phyloP scores from a whole-genome alignment of 2,797 vertebrate species.

The Gadopsis marmoratus region DNA sequence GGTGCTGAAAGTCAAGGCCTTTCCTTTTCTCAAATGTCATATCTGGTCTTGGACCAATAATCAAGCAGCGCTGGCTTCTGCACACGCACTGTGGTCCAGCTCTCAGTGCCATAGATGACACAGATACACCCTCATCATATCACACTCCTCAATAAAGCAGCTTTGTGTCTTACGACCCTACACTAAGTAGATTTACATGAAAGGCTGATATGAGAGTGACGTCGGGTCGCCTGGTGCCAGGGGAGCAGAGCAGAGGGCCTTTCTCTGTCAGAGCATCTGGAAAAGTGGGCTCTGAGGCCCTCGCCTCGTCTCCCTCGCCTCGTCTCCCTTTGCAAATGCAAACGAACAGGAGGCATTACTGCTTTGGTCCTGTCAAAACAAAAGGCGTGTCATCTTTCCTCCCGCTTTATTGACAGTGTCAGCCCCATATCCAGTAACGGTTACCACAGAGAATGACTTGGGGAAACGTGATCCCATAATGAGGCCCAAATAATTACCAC shows the following conservation, averaged over 20 bases:
- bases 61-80: conserved; percentile 32
- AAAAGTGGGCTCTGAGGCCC: conserved; percentile 64
- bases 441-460: conserved; percentile 75
- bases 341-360: conserved; percentile 74
- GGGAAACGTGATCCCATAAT: conserved; percentile 83
- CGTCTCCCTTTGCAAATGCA: conserved; percentile 68
- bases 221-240: conserved; percentile 34
- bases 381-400: conserved; percentile 80
- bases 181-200: conserved; percentile 56
- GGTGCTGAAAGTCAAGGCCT: conserved; percentile 8
- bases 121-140: conserved; percentile 51
- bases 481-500: conserved; percentile 82
- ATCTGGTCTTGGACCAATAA: conserved; percentile 47
- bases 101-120: conserved; percentile 56
- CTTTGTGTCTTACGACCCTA: conserved; percentile 43
- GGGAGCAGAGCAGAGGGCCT: conserved; percentile 37
- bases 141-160: conserved; percentile 52
- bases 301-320: conserved; percentile 39
- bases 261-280: conserved; percentile 66
- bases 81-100: conserved; percentile 45
- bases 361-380: conserved; percentile 84
- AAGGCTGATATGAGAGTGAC: conserved; percentile 41
- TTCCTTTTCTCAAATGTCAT: conserved; percentile 60
- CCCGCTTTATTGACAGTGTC: conserved; percentile 79
- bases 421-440: conserved; percentile 79